Evolutionary conservation across 2,888 invertebrate genomes (phyloP).

Genomic region (Tigriopus californicus): DNA sequence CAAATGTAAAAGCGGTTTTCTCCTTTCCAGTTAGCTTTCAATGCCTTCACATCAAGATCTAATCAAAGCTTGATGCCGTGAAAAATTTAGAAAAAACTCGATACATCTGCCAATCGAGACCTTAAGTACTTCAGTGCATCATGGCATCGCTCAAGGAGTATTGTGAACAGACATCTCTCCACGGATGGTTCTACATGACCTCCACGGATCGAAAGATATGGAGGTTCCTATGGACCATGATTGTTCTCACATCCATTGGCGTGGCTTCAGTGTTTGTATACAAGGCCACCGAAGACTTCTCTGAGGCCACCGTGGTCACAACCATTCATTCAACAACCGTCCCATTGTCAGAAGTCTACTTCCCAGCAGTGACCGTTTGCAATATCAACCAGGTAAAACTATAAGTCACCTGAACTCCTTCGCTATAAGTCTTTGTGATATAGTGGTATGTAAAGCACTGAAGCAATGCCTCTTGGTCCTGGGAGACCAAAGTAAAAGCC

Average conservation of each 20-base stretch:
- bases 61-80: too few species aligned
- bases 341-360: slow-evolving; percentile 13
- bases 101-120: not conserved
- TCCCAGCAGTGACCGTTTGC: slow-evolving; percentile 14
- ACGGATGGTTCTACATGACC: slow-evolving; percentile 12
- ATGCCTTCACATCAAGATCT: too few species aligned
- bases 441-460: too few species aligned
- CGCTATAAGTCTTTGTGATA: too few species aligned
- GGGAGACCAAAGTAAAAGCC: too few species aligned
- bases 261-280: slow-evolving; percentile 11
- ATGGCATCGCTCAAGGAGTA: not conserved
- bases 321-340: slow-evolving; percentile 14
- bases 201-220: not conserved
- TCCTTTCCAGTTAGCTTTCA: too few species aligned
- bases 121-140: not conserved
- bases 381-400: slow-evolving; percentile 13
- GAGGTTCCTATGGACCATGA: slow-evolving; percentile 9
- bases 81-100: too few species aligned
- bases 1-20: too few species aligned
- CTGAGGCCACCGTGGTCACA: slow-evolving; percentile 8
- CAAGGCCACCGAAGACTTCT: slow-evolving; percentile 10
- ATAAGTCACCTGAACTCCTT: not conserved
- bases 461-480: too few species aligned
- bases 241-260: slow-evolving; percentile 9
- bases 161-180: slow-evolving; percentile 12